These are phyloP conservation scores for Macroglossus sobrinus DNA, from an alignment of 2,113 vertebrate species.

Conservation along the genomic window DNA sequence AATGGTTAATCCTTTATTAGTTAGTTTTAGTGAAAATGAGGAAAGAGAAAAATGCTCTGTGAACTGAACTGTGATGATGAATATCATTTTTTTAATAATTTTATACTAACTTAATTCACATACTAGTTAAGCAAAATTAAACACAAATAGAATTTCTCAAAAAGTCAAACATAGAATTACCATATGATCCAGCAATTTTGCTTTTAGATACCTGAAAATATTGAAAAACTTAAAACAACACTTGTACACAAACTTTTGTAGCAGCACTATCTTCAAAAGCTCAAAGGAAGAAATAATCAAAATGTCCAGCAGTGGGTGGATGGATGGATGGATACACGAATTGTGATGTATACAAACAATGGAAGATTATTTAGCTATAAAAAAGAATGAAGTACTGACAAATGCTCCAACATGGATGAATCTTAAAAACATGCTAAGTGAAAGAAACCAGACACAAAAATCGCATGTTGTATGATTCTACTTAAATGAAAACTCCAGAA, in stretches of 20 bases:
- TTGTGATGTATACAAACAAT: not conserved
- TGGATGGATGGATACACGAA: not conserved
- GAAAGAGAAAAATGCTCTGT: not conserved
- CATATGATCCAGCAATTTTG: not conserved
- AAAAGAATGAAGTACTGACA: not conserved
- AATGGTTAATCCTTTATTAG: not conserved
- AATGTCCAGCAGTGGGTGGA: not conserved
- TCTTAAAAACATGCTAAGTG: not conserved
- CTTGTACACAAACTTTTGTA: not conserved
- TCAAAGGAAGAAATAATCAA: not conserved
- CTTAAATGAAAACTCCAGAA: not conserved
- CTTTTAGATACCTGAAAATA: not conserved
- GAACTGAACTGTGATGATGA: not conserved
- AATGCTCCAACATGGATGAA: not conserved
- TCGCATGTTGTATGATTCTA: not conserved
- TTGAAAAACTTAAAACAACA: not conserved
- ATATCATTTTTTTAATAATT: not conserved
- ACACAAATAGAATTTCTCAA: conserved; percentile 28
- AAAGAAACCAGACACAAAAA: not conserved
- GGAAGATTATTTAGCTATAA: not conserved
- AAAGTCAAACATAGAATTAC: not conserved
- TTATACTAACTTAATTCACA: not conserved
- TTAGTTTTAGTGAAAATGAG: not conserved
- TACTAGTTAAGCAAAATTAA: not conserved
- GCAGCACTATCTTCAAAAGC: not conserved